Conservation (phyloP, 2,888 invertebrate genomes). For the Caenorhabditis macrosperma region DNA sequence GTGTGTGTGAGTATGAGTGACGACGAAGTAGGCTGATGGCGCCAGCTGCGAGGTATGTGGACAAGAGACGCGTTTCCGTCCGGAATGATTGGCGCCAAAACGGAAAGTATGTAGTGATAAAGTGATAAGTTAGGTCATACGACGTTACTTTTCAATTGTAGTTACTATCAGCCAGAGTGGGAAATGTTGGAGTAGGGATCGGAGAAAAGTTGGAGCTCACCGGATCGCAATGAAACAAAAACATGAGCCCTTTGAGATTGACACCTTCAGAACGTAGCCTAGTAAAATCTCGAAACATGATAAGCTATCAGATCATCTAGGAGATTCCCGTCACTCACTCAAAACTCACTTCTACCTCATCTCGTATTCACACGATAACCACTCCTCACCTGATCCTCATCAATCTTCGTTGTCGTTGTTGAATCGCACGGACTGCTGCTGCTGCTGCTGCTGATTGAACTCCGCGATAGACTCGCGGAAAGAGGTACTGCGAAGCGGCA, state of each 20-base stretch:
- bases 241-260: too few relatives aligned
- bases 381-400: not conserved
- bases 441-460: too few relatives aligned
- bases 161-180: not conserved
- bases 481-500: not conserved
- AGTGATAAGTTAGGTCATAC: slow-evolving; percentile 11
- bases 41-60: slow-evolving; percentile 2
- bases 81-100: slow-evolving; percentile 47
- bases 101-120: not conserved
- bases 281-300: not conserved
- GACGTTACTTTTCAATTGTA: slow-evolving; percentile 9
- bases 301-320: too few relatives aligned
- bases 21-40: slow-evolving; percentile 4
- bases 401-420: not conserved
- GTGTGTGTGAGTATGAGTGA: slow-evolving; percentile 12
- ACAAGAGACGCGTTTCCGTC: slow-evolving; percentile 45
- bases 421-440: too few relatives aligned
- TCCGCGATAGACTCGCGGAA: slow-evolving; percentile 7
- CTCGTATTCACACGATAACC: not conserved
- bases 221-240: too few relatives aligned
- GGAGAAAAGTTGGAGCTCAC: not conserved
- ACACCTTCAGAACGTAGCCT: too few relatives aligned
- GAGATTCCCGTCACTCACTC: not conserved
- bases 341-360: not conserved
- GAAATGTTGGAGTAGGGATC: not conserved